These are phyloP conservation scores for Saccopteryx leptura DNA, from an alignment of 2,113 vertebrate genomes.

Conservation along the genomic window DNA sequence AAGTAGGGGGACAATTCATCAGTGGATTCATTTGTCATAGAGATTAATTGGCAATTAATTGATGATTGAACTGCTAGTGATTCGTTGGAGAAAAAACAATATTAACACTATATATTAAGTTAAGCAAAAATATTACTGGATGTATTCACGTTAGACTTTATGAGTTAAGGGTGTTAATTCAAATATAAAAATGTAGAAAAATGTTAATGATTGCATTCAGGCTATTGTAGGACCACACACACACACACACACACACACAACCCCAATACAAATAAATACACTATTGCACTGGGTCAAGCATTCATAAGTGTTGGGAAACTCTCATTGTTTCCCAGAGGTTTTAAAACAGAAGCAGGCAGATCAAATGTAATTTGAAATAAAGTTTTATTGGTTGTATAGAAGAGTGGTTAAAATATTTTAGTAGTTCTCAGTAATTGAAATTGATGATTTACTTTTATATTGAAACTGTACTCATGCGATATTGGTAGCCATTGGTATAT, in stretches of 20 bases:
- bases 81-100: conserved; percentile 1
- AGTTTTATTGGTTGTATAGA: conserved; percentile 65
- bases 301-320: background rate
- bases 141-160: conserved; percentile 12
- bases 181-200: conserved; percentile 43
- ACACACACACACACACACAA: background rate
- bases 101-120: background rate
- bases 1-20: background rate
- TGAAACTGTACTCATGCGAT: conserved; percentile 56
- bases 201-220: background rate
- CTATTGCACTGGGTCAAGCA: background rate
- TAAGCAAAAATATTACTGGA: background rate
- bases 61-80: background rate
- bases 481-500: background rate
- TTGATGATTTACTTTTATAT: conserved; percentile 59
- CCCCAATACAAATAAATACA: background rate
- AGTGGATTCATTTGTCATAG: conserved; percentile 10
- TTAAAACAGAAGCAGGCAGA: conserved; percentile 55
- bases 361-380: conserved; percentile 68
- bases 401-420: conserved; percentile 53
- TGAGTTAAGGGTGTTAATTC: background rate
- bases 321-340: conserved; percentile 55
- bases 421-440: conserved; percentile 60
- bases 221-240: background rate
- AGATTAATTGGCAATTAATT: conserved; percentile 68